Evolutionary conservation across 2,113 vertebrate genomes (phyloP).

Genomic region (Phyllostomus hastatus): DNA sequence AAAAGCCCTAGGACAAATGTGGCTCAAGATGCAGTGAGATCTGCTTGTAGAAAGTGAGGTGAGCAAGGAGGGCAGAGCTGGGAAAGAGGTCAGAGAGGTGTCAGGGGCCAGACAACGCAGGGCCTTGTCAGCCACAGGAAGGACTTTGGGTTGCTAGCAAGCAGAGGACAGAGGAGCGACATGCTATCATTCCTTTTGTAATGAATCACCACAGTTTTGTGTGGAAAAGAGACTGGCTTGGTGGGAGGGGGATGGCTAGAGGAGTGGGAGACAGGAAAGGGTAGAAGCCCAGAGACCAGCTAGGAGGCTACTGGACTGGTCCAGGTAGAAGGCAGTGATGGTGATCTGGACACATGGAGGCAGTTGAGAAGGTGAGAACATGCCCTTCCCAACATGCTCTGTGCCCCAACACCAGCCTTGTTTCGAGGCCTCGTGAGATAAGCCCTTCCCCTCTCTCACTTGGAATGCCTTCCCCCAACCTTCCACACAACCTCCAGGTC

Average conservation of each 20-base stretch:
- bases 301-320: neutral
- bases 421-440: neutral
- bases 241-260: fast-evolving
- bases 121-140: neutral
- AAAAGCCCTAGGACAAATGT: neutral
- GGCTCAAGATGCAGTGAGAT: neutral
- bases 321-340: neutral
- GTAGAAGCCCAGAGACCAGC: neutral
- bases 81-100: neutral
- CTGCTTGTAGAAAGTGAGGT: fast-evolving
- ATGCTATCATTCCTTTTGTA: neutral
- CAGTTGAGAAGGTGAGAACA: neutral
- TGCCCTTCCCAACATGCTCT: neutral
- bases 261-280: neutral
- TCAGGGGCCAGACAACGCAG: neutral
- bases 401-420: too few species aligned
- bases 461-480: neutral
- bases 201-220: neutral
- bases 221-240: neutral
- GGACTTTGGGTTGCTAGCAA: neutral
- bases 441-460: neutral
- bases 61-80: neutral
- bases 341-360: neutral
- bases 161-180: neutral
- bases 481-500: neutral